Percentiles rank a stretch among this genome's conserved stretches.
Evolutionary conservation across 2,888 invertebrate species (phyloP).

Genomic region (Linnaemya vulpina): DNA sequence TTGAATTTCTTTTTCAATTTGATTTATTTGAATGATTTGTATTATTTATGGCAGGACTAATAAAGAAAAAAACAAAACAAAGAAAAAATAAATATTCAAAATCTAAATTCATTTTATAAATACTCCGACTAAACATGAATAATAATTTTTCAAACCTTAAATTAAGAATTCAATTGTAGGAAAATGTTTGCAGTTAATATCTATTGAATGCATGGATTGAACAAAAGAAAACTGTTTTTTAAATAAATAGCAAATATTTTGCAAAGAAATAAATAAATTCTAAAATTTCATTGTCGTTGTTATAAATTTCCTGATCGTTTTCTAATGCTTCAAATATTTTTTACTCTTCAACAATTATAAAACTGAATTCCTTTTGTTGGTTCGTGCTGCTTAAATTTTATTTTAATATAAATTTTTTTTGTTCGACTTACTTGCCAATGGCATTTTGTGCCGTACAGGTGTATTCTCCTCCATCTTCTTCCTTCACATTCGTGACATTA

Average conservation of each 20-base stretch:
- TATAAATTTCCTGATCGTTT: too few relatives aligned
- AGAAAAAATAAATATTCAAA: conserved; percentile 1
- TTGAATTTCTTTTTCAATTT: background rate
- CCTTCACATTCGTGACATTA: conserved; percentile 93
- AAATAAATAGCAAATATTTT: background rate
- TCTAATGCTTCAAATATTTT: too few relatives aligned
- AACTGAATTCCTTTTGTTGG: background rate
- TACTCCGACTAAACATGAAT: conserved; percentile 9
- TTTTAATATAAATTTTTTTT: conserved; percentile 45
- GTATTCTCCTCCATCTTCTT: conserved; percentile 95
- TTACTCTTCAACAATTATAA: background rate
- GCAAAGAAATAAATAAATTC: background rate
- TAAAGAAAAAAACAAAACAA: conserved; percentile 1
- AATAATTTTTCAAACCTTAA: conserved; percentile 11
- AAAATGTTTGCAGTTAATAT: conserved; percentile 21
- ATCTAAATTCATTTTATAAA: conserved; percentile 2
- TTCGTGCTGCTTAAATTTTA: conserved; percentile 3
- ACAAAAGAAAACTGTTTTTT: background rate
- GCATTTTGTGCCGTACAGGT: conserved; percentile 92
- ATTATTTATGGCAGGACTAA: background rate
- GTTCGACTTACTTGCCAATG: conserved; percentile 86
- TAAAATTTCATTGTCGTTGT: too few relatives aligned
- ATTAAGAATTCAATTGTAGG: background rate
- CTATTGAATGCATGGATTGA: background rate
- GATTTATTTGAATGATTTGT: conserved; percentile 2